Conservation (phyloP, 2,888 invertebrate species). For the Cerceris rybyensis region DNA sequence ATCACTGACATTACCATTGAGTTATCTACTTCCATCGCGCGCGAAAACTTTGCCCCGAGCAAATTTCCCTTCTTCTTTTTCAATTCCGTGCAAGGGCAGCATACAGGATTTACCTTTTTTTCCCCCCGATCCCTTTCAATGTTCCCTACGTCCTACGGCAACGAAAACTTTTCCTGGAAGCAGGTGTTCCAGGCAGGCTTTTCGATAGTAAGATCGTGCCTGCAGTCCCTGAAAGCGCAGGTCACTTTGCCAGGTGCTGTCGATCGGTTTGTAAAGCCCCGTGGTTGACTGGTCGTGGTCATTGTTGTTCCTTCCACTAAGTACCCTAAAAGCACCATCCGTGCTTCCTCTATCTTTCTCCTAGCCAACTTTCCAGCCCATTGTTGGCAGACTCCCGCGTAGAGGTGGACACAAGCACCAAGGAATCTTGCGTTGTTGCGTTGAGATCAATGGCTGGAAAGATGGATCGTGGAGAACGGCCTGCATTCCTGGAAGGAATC, state of each 20-base stretch:
- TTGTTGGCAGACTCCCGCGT: slow-evolving; percentile 35
- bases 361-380: slow-evolving; percentile 13
- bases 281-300: slow-evolving; percentile 70
- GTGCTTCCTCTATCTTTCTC: slow-evolving; percentile 20
- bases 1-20: not conserved
- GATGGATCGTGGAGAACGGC: slow-evolving; percentile 32
- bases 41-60: not conserved
- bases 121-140: slow-evolving; percentile 7
- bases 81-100: not conserved
- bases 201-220: slow-evolving; percentile 25
- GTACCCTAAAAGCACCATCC: slow-evolving; percentile 58
- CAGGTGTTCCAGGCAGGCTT: slow-evolving; percentile 48
- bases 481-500: slow-evolving; percentile 43
- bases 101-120: slow-evolving; percentile 15
- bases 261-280: slow-evolving; percentile 69
- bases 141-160: not conserved
- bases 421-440: slow-evolving; percentile 16
- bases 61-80: slow-evolving; percentile 1
- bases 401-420: slow-evolving; percentile 13
- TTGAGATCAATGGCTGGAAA: slow-evolving; percentile 31
- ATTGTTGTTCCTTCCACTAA: slow-evolving; percentile 74
- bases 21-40: not conserved
- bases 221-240: slow-evolving; percentile 63
- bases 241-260: slow-evolving; percentile 72
- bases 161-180: slow-evolving; percentile 39